phyloP scores from a whole-genome alignment of 64 coral and sea anemone species.

The Montipora sp. region DNA sequence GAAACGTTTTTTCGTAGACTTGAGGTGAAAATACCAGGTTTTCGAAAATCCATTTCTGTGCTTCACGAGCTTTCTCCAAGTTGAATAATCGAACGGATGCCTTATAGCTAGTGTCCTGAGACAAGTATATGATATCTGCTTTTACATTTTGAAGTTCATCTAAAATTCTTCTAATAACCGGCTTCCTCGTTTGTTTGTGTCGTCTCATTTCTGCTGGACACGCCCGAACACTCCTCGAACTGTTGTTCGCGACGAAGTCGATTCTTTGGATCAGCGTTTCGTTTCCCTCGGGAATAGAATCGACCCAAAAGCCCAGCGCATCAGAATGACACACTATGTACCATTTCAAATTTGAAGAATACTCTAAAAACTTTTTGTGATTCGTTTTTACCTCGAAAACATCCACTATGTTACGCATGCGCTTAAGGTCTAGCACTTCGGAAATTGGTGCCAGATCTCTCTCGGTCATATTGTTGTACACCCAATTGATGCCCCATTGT shows the following conservation, averaged over 20 bases:
- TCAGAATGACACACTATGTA: slow-evolving; percentile 40
- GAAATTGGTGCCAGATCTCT: slow-evolving; percentile 49
- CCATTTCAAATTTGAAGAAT: slow-evolving; percentile 54
- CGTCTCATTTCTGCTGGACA: background rate
- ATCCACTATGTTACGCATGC: slow-evolving; percentile 11
- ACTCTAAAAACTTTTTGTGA: slow-evolving; percentile 23
- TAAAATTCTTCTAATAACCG: slow-evolving; percentile 39
- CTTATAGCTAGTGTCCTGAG: slow-evolving; percentile 50
- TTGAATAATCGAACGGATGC: slow-evolving; percentile 23
- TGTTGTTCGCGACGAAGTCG: slow-evolving; percentile 21
- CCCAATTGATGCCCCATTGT: slow-evolving; percentile 52
- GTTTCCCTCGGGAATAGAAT: slow-evolving; percentile 21
- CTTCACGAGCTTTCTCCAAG: slow-evolving; percentile 5
- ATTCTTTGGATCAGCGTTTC: background rate
- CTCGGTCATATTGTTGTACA: slow-evolving; percentile 36
- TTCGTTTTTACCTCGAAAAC: slow-evolving; percentile 44
- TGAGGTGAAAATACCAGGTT: slow-evolving; percentile 13
- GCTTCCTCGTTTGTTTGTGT: background rate
- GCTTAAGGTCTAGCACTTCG: slow-evolving; percentile 26
- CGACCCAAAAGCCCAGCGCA: slow-evolving; percentile 60
- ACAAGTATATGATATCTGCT: slow-evolving; percentile 50
- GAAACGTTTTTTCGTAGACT: slow-evolving; percentile 26
- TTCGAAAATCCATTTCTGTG: slow-evolving; percentile 45
- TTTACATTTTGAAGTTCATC: slow-evolving; percentile 17
- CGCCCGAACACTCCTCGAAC: slow-evolving; percentile 55